Base-by-base conservation (phyloP, 1,140 invertebrate species). In the Stegodyphus dumicola region DNA sequence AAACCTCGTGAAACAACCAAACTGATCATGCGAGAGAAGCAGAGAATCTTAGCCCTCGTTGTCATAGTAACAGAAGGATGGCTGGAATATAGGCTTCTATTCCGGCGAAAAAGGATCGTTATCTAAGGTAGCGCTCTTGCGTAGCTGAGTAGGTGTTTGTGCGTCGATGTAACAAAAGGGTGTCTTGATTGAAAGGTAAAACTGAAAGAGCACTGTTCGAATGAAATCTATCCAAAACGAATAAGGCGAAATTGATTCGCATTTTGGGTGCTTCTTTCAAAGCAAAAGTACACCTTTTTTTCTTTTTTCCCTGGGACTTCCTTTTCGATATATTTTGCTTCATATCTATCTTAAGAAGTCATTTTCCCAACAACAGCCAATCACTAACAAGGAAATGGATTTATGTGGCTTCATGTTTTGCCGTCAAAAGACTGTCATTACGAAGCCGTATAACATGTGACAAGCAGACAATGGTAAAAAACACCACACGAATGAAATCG, bases 161-260 rank as follows among this genome's bases (percentile, higher is more conserved):
- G 51, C 77, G 66, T 54, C 71, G 78, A 80, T 54, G 67, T 80
- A 80, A 80, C 78, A 80, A 80, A 66, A 73, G 78, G 69, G n/a
- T 60, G 15, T 71, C 78, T 80, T 80, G 78, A 80, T 80, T 80
- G 78, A 80, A 73, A 80, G 78, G 78, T 80, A 80, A 80, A 80
- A 80, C 77, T 69, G 77, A 64, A 79, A 79, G 51, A 79, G 15
- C 56, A 60, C n/a, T 49, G 17, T 10, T 17, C n/a, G 17, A 54
- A 79, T 69, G 65, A 64, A 79, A 79, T 69, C 49, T 64, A 66
- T 51, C 69, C 51, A 48, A 70, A 70, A 64, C 52, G 52, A 79
- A 70, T 56, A 70, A 53, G 66, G 66, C 60, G 65, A 17, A 56
- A 79, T 79, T 79, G 77, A 79, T 79, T 79, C 77, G 49, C 33